These are phyloP conservation scores for Scaptodrosophila lebanonensis DNA, from an alignment of 1,140 invertebrate genomes.

Conservation along the genomic window DNA sequence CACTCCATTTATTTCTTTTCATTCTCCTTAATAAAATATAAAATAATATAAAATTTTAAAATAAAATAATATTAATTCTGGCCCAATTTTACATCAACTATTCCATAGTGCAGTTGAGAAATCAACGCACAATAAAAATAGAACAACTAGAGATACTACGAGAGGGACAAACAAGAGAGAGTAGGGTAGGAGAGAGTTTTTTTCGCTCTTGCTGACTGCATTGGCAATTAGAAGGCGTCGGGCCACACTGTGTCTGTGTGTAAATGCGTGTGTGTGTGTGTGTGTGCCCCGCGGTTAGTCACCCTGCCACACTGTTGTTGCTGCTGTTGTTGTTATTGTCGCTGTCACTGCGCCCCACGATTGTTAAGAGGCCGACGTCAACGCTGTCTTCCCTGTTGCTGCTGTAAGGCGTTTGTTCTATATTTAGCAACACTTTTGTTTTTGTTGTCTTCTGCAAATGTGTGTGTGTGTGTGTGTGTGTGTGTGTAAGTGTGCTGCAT, in stretches of 20 bases:
- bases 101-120: too few species aligned
- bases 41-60: too few species aligned
- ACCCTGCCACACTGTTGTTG: slow-evolving; percentile 16
- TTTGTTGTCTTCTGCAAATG: slow-evolving; percentile 42
- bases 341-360: too few species aligned
- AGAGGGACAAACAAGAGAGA: too few species aligned
- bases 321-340: slow-evolving; percentile 5
- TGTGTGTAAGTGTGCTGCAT: slow-evolving; percentile 40
- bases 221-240: slow-evolving; percentile 59
- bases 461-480: too few species aligned
- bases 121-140: too few species aligned
- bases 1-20: too few species aligned
- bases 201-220: slow-evolving; percentile 27
- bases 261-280: background rate
- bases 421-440: slow-evolving; percentile 67
- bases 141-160: slow-evolving; percentile 17
- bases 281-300: slow-evolving; percentile 50
- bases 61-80: too few species aligned
- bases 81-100: too few species aligned
- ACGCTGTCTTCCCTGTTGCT: background rate
- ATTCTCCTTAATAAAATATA: too few species aligned
- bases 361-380: too few species aligned
- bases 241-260: background rate
- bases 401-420: slow-evolving; percentile 41
- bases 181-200: too few species aligned